Base-by-base conservation (phyloP, 2,797 vertebrate genomes). In the Epinephelus malabaricus region DNA sequence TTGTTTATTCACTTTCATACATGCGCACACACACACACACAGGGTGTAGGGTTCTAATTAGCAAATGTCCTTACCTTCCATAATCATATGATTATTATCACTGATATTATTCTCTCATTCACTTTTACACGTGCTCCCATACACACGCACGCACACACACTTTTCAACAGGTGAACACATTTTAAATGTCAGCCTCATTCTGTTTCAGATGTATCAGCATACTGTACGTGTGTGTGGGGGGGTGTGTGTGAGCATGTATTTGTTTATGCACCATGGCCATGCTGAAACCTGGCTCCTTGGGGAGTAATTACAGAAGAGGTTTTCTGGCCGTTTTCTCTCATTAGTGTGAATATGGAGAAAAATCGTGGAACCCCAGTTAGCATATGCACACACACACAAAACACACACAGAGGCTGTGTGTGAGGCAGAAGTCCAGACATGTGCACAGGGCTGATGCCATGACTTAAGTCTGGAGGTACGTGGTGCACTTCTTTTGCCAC, bases 301-400 rank as follows among this genome's bases (percentile, higher is more conserved):
- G 93, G 92, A 95, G 87, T 95, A 93, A 95, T 96, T 95, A 94
- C 72, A 81, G 86, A 86, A 85, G 89, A 88, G 83, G 78, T 81
- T 92, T 89, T 83, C 84, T 94, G 89, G 80, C 86, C 84, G 18
- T 88, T 94, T 93, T 90, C 78, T 87, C 91, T 94, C 87, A 90
- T 93, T 94, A 94, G 86, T 82, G 79, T 76, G 82, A 91, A 91
- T 90, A 89, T 86, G 84, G 82, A 83, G 78, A 84, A 74, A 88
- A 89, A 81, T 76, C 43, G 64, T 75, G 66, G 69, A 82, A 73
- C 76, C 66, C 79, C 14, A 19, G 81, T 63, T 84, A 62, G 79
- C 65, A 79, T 63, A 63, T 65, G 49, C 78, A 76, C 75, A 74
- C 79, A 78, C 55, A 73, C 47, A 81, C 65, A 64, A 58, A 40